Conservation (phyloP, 2,797 vertebrate species). For the Hephaestus fuliginosus region DNA sequence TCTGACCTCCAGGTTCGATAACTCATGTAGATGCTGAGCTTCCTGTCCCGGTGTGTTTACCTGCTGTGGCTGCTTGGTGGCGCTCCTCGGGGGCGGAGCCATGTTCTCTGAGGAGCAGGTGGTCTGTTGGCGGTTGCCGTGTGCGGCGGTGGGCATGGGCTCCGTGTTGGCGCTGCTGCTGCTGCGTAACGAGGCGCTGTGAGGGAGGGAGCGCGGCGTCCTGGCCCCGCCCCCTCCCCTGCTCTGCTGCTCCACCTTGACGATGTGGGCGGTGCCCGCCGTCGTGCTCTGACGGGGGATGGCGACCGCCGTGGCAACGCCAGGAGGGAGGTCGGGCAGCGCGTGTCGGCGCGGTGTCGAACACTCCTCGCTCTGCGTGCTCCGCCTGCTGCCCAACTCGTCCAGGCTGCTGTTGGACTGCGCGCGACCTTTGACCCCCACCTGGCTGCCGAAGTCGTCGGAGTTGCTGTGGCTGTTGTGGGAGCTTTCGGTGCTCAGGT, state of each 20-base stretch:
- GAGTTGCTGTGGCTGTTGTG: constrained; percentile 90
- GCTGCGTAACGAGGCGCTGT: constrained; percentile 89
- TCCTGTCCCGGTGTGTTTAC: constrained; percentile 59
- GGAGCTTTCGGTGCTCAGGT: constrained; percentile 93
- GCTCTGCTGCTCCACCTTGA: constrained; percentile 87
- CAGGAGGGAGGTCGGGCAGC: constrained; percentile 43
- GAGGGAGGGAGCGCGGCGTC: constrained; percentile 85
- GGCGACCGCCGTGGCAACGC: constrained; percentile 80
- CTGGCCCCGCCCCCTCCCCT: constrained; percentile 79
- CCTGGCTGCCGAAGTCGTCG: constrained; percentile 79
- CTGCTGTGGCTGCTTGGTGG: constrained; percentile 83
- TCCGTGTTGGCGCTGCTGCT: constrained; percentile 88
- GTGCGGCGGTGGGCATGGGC: constrained; percentile 59
- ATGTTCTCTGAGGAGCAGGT: constrained; percentile 88
- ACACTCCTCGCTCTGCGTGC: constrained; percentile 88
- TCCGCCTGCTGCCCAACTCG: constrained; percentile 85
- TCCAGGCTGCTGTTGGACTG: constrained; percentile 92
- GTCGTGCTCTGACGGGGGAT: constrained; percentile 90
- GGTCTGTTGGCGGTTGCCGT: constrained; percentile 83
- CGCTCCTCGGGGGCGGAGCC: constrained; percentile 85
- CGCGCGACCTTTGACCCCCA: constrained; percentile 67
- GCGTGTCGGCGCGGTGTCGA: constrained; percentile 76
- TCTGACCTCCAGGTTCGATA: neutral
- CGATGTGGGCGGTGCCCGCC: constrained; percentile 90
- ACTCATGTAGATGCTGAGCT: neutral